These are phyloP conservation scores for Lasioglossum lativentre DNA, from an alignment of 2,888 invertebrate species.

Conservation along the genomic window DNA sequence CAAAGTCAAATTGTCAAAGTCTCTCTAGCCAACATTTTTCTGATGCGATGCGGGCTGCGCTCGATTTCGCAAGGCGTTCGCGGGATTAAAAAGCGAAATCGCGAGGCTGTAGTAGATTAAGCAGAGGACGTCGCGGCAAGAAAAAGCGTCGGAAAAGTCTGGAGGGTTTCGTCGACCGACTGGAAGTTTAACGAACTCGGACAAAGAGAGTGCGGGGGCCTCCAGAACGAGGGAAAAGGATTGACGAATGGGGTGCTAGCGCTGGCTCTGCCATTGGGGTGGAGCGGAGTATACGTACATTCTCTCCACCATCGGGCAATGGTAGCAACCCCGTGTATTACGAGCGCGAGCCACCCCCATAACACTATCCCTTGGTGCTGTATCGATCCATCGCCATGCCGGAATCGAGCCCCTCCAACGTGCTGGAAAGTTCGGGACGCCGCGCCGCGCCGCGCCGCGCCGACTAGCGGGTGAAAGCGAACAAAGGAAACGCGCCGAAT, in stretches of 20 bases:
- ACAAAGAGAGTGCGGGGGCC: conserved; percentile 70
- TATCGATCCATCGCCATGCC: conserved; percentile 79
- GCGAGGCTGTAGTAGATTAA: neutral
- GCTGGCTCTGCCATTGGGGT: conserved; percentile 55
- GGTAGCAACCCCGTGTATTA: conserved; percentile 78
- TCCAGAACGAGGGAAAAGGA: conserved; percentile 67
- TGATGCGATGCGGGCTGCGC: neutral
- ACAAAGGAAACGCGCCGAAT: conserved; percentile 65
- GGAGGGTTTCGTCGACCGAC: conserved; percentile 60
- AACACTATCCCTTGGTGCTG: conserved; percentile 81
- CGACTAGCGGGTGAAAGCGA: conserved; percentile 58
- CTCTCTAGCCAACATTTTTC: neutral
- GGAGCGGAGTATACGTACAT: conserved; percentile 62
- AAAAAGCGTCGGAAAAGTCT: conserved; percentile 48
- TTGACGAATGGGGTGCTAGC: conserved; percentile 75
- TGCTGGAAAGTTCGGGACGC: conserved; percentile 69
- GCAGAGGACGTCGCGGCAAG: conserved; percentile 28
- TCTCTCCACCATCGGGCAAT: conserved; percentile 65
- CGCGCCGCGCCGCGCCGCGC: neutral
- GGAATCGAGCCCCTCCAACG: conserved; percentile 72
- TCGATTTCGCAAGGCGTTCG: neutral
- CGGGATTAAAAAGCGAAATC: neutral
- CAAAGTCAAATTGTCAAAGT: neutral
- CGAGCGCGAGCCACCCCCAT: conserved; percentile 78
- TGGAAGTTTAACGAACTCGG: conserved; percentile 78